Base-by-base conservation (phyloP, 2,888 invertebrate species). In the Leptopilina myrica region DNA sequence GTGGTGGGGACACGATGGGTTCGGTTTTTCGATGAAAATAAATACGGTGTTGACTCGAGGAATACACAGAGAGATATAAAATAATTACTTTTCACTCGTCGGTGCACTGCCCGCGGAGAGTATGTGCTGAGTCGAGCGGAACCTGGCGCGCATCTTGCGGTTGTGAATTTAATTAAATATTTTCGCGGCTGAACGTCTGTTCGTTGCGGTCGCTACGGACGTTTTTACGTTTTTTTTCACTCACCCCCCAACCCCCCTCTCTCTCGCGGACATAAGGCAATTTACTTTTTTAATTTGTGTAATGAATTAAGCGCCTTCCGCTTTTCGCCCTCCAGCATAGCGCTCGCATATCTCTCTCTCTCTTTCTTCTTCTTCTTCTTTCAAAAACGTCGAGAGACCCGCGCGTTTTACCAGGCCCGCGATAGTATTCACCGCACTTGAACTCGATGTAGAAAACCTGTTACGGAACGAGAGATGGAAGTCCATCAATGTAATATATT, bases 151-250 rank as follows among this genome's bases (percentile, higher is more conserved):
- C 87, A 87, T 88, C 90, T 91, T 90, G 90, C 87, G 90, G 90
- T 89, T 86, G 88, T 89, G 89, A 90, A 90, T 91, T 91, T 90
- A 91, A 91, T 91, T 91, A 91, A 91, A 91, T 90, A 91, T 91
- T 91, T 88, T 91, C 89, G 87, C 88, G 89, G 88, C 88, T 87
- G 87, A 89, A 88, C 88, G 87, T 86, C 86, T 85, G 86, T 85
- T 84, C 85, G 84, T 81, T 79, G 81, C 77, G 83, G 78, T 69
- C 77, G 75, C 64, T 80, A 33, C 82, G 82, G 78, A 76, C 76
- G 64, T 84, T 80, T 82, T 84, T 81, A 11, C 12, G 9, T 49
- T 49, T 49, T 49, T 49, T 49, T 49, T 49, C 12, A 11, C 49
- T 49, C 12, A 11, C 12, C 11, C 49, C 11, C 49, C 8, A 20